Evolutionary conservation across 2,113 vertebrate genomes (phyloP).

Genomic region (Muscicapa adusta): DNA sequence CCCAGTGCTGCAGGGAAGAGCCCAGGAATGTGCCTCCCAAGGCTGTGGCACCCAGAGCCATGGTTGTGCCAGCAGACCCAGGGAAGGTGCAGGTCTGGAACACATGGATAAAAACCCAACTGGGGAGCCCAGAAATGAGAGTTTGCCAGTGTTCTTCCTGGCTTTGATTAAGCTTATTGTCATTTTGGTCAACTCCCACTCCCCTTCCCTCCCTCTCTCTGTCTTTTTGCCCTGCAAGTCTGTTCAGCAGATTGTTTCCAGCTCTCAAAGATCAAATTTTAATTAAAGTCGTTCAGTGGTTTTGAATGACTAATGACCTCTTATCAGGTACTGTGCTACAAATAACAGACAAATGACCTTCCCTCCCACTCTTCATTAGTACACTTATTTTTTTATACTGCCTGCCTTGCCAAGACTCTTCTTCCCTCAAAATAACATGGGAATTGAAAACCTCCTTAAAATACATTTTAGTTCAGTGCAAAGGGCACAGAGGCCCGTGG

Average conservation of each 20-base stretch:
- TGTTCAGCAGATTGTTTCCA: slow-evolving; percentile 41
- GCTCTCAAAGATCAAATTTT: slow-evolving; percentile 64
- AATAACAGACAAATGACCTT: slow-evolving; percentile 24
- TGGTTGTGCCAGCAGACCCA: background rate
- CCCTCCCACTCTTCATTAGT: slow-evolving; percentile 28
- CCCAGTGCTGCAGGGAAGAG: background rate
- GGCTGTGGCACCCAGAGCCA: accelerated
- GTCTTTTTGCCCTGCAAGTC: slow-evolving; percentile 46
- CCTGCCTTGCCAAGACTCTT: background rate
- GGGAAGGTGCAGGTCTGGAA: background rate
- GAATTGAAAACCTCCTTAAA: background rate
- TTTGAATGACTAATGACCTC: slow-evolving; percentile 68
- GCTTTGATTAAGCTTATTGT: slow-evolving; percentile 68
- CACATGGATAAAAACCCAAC: background rate
- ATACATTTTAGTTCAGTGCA: background rate
- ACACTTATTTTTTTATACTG: background rate
- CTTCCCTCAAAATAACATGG: background rate
- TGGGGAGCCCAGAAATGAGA: background rate
- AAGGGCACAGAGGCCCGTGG: background rate
- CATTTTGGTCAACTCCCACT: slow-evolving; percentile 46
- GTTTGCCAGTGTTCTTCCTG: background rate
- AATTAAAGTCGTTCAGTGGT: slow-evolving; percentile 68
- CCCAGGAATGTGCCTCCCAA: background rate
- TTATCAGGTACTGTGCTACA: slow-evolving; percentile 47
- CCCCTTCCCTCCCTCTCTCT: background rate